Evolutionary conservation across 2,113 vertebrate species (phyloP), one percentile per base, ranked within the genome.

Genomic region (Gymnocephalus cernua): DNA sequence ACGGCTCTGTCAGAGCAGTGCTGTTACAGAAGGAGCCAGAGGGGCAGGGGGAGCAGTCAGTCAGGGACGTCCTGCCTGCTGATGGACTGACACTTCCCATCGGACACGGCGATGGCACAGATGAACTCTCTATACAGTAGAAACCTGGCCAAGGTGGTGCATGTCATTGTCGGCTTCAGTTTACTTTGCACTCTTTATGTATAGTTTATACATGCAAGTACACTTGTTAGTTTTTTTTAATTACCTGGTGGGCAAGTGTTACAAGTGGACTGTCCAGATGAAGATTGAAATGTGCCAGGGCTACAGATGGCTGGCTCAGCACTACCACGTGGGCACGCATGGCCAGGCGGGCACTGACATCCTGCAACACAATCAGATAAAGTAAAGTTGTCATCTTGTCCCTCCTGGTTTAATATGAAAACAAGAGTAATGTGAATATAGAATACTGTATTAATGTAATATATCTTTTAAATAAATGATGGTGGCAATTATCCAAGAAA

Each of bases 281-380:
- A 85, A 78, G 94, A 68, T 83, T 98, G 97, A 58, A 97, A 97
- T 50, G 96, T 93, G 44, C 97, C 97, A 53, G 94, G 78, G 4
- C 88, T 92, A 75, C 97, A 99, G 23, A 92, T 83, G 53, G 85
- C 15, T 0, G 97, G 96, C 70, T 95, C 85, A 12, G 73, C 80
- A 68, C 96, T 97, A 48, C 97, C 97, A 69, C 64, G 13, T 25
- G 96, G 96, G 57, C 97, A 99, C 0, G 82, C 89, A 66, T 97
- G 94, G 27, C 97, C 96, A 76, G 88, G 61, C 3, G 95, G 96
- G 78, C 97, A 98, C 65, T 94, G 77, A 35, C 47, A 78, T 75
- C 82, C 94, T 95, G 88, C 66, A 6, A 77, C 54, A 88, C 35
- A 74, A 45, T 67, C 18, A 77, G 23, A 84, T n/a, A 66, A 70